Percentiles rank a stretch among this genome's conserved stretches.
phyloP scores from a whole-genome alignment of 2,888 invertebrate genomes.

The Trichogramma dendrolimi region DNA sequence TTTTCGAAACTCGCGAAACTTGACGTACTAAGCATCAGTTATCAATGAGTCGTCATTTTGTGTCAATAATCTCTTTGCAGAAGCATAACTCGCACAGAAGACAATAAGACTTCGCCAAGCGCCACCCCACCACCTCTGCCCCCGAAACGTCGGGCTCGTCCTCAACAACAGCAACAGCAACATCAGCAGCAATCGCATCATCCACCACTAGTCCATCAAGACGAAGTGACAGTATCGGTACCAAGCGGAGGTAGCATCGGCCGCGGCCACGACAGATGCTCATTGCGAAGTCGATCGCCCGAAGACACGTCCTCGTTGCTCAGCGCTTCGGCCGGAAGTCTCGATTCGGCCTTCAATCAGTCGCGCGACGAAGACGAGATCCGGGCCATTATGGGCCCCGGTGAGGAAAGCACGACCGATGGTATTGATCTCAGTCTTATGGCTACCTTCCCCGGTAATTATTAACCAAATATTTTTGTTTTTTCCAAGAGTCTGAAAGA shows the following conservation, averaged over 20 bases:
- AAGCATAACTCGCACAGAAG: conserved; percentile 24
- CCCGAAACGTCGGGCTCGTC: conserved; percentile 65
- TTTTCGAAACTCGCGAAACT: no score
- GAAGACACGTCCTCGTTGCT: conserved; percentile 67
- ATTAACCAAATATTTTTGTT: no score
- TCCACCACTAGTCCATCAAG: background rate
- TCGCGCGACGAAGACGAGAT: conserved; percentile 79
- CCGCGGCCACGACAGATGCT: conserved; percentile 66
- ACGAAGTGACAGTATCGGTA: conserved; percentile 40
- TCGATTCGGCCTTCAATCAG: conserved; percentile 83
- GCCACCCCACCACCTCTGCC: conserved; percentile 73
- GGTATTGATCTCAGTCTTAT: conserved; percentile 51
- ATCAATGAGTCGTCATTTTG: no score
- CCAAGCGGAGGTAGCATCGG: conserved; percentile 49
- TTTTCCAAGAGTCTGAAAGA: no score
- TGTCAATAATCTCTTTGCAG: no score
- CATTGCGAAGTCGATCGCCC: conserved; percentile 71
- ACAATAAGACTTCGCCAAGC: conserved; percentile 58
- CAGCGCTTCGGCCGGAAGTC: conserved; percentile 71
- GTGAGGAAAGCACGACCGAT: conserved; percentile 49
- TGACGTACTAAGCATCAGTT: no score
- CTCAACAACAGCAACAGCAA: conserved; percentile 54
- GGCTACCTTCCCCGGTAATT: conserved; percentile 52
- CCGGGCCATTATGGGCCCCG: conserved; percentile 60
- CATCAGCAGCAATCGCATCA: background rate